Evolutionary conservation across 1,140 invertebrate genomes (phyloP).

Genomic region (Papilio xuthus): DNA sequence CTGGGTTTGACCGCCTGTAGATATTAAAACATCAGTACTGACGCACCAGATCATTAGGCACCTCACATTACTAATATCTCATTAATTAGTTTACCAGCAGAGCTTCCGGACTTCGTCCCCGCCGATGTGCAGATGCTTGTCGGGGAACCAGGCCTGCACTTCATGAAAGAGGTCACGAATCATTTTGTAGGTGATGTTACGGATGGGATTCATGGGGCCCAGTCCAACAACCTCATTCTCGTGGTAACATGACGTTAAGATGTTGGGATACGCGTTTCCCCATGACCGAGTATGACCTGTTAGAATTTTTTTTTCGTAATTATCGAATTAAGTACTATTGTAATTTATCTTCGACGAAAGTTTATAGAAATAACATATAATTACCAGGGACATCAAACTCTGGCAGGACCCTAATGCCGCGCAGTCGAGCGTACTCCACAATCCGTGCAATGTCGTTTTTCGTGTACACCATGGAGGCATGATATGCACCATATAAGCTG

Average conservation of each 20-base stretch:
- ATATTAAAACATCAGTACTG: conserved; percentile 25
- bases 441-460: conserved; percentile 85
- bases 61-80: neutral
- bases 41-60: neutral
- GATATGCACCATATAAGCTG: conserved; percentile 87
- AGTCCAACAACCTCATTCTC: conserved; percentile 81
- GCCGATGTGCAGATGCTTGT: conserved; percentile 92
- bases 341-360: too few species aligned
- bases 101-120: conserved; percentile 94
- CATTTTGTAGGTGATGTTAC: conserved; percentile 85
- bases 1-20: conserved; percentile 88
- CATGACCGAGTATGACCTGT: conserved; percentile 92
- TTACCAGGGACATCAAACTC: conserved; percentile 97
- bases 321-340: too few species aligned
- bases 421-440: conserved; percentile 88
- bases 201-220: conserved; percentile 91
- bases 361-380: conserved; percentile 31
- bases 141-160: conserved; percentile 86
- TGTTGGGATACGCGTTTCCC: conserved; percentile 86
- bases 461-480: conserved; percentile 85
- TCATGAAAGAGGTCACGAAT: conserved; percentile 87
- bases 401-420: conserved; percentile 93
- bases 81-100: conserved; percentile 87
- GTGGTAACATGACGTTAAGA: conserved; percentile 89
- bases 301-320: too few species aligned